Base-by-base conservation (phyloP, 2,888 invertebrate species). In the Phasia obesa region DNA sequence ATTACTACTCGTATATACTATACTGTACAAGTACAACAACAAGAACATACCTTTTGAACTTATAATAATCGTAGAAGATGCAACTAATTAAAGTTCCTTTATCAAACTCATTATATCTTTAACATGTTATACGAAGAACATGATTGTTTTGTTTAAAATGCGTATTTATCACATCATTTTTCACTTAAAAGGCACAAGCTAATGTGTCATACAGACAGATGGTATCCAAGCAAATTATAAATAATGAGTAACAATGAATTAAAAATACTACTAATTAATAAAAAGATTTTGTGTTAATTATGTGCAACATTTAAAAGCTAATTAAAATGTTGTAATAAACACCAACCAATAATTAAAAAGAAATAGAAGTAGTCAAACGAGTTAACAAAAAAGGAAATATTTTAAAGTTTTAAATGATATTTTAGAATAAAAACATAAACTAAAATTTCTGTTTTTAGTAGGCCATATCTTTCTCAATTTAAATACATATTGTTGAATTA, bases 241-340 rank as follows among this genome's bases (percentile, higher is more conserved):
- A 44, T 17, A 11, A 47, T 47, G 19, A 47, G 1, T 17, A 11
- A 47, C 1, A 7, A 17, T 47, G 7, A 6, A 4, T 7, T 17
- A 6, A 9, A 62, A 44, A 49, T 19, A 15, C 7, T 1, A 15
- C 31, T 31, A 64, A 64, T 64, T 64, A 69, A 67, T 64, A 69
- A 67, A 60, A 47, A 55, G 25, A 47, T 57, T 51, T 55, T 59
- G 42, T 64, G 42, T 64, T 64, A 69, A 80, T 81, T 70, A 81
- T 60, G 81, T 65, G 38, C 38, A 60, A 51, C 55, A 82, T 74
- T 73, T 62, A 73, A 59, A 77, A 73, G 47, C 62, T 74, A 78
- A 78, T 74, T 77, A 74, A 78, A 44, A 77, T 57, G 69, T 42
- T 74, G 55, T 44, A 64, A 78, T 57, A 51, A 59, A 78, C 57